Evolutionary conservation across 2,797 vertebrate species (phyloP).

Genomic region (Heteromormyrus szaboi): DNA sequence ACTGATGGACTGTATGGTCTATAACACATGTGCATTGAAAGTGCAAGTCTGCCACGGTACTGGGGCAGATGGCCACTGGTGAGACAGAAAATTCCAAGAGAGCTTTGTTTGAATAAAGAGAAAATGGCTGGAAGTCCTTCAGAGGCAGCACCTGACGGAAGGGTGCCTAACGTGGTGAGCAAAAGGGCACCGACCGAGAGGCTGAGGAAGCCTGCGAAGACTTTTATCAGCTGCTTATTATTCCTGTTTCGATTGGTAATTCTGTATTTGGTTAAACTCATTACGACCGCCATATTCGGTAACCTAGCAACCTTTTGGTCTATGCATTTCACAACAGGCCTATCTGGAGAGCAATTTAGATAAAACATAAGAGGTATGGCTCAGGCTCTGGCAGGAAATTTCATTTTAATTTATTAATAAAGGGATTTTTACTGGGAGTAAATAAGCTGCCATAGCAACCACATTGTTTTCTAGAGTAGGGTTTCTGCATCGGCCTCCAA

Average conservation of each 20-base stretch:
- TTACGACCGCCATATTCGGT: background rate
- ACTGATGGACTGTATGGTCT: background rate
- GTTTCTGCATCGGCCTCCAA: background rate
- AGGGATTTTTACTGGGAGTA: background rate
- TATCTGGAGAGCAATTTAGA: background rate
- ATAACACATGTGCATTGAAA: background rate
- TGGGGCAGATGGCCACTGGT: background rate
- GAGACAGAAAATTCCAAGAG: background rate
- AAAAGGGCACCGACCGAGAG: background rate
- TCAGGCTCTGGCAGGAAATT: background rate
- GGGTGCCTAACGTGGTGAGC: background rate
- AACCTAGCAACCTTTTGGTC: slow-evolving; percentile 6
- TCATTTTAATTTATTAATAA: slow-evolving; percentile 6
- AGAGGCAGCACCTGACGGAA: background rate
- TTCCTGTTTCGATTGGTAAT: background rate
- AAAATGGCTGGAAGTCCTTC: background rate
- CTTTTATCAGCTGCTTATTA: background rate
- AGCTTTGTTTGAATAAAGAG: background rate
- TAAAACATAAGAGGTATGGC: slow-evolving; percentile 1
- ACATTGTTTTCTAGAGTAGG: background rate
- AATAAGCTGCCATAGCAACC: background rate
- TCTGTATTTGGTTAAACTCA: background rate
- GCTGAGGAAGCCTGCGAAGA: background rate
- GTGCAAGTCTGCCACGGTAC: background rate
- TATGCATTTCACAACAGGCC: background rate